Evolutionary conservation across 2,888 invertebrate genomes (phyloP).

Genomic region (Imbricaverruca yamaguchii): DNA sequence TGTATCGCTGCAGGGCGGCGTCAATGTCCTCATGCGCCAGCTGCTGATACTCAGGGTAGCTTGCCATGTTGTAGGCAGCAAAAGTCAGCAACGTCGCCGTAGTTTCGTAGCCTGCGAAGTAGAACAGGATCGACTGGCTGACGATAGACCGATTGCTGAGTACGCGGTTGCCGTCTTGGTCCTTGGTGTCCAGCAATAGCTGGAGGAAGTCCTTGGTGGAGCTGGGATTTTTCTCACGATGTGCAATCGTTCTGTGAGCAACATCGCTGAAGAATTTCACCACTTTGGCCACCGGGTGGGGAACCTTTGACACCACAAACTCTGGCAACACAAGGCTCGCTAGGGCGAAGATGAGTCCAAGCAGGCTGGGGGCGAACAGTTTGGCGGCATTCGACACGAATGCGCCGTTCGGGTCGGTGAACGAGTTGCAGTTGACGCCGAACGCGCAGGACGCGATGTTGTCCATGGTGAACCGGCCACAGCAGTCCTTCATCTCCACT

Average conservation of each 20-base stretch:
- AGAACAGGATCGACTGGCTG: no score
- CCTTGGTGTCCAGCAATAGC: conserved; percentile 2
- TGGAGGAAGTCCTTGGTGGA: background rate
- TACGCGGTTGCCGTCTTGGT: no score
- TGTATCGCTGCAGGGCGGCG: conserved; percentile 42
- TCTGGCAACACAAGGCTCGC: background rate
- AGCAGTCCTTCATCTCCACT: background rate
- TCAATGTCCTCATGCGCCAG: conserved; percentile 47
- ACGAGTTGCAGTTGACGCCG: conserved; percentile 15
- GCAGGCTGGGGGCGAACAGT: background rate
- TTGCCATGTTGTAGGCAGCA: conserved; percentile 49
- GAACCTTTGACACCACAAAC: background rate
- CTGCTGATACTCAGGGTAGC: conserved; percentile 48
- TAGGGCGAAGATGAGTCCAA: background rate
- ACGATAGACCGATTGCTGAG: no score
- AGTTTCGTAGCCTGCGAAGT: conserved; percentile 58
- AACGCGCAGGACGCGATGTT: conserved; percentile 20
- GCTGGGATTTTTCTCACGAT: background rate
- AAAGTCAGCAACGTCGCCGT: conserved; percentile 55
- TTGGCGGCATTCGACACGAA: background rate
- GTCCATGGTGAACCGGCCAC: conserved; percentile 12
- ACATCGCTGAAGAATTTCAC: background rate
- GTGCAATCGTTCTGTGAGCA: background rate
- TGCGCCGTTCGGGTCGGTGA: background rate
- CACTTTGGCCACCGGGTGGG: background rate